A percentile compares a stretch with the other conserved stretches of the same genome.
These are phyloP conservation scores for Lophius piscatorius DNA, from an alignment of 2,113 vertebrate genomes.

Conservation along the genomic window DNA sequence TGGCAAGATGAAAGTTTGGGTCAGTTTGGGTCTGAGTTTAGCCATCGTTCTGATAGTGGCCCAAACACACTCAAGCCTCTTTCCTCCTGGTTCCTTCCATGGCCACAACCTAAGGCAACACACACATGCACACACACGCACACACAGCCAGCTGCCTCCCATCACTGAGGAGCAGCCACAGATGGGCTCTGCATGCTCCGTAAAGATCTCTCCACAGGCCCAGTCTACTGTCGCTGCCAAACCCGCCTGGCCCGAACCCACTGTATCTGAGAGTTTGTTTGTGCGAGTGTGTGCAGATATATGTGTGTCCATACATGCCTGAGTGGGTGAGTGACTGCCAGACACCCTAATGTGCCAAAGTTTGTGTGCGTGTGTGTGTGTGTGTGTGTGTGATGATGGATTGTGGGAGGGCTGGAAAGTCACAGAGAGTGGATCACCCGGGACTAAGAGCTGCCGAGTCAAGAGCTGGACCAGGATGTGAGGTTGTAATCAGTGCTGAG, in stretches of 20 bases:
- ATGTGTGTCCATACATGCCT: slow-evolving; percentile 47
- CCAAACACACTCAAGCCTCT: slow-evolving; percentile 61
- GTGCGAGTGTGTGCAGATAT: slow-evolving; percentile 45
- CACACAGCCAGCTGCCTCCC: slow-evolving; percentile 75
- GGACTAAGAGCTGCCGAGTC: slow-evolving; percentile 46
- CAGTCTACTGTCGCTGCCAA: slow-evolving; percentile 74
- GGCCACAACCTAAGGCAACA: slow-evolving; percentile 42
- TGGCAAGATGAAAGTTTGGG: slow-evolving; percentile 24
- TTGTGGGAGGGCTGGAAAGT: slow-evolving; percentile 4
- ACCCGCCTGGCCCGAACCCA: slow-evolving; percentile 66
- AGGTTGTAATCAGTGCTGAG: slow-evolving; percentile 66
- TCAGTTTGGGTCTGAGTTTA: slow-evolving; percentile 65
- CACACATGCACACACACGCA: slow-evolving; percentile 43
- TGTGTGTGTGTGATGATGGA: too few relatives aligned
- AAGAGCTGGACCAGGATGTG: slow-evolving; percentile 58
- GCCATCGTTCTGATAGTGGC: slow-evolving; percentile 59
- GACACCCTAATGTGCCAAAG: slow-evolving; percentile 36
- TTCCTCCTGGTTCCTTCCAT: slow-evolving; percentile 41
- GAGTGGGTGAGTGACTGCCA: slow-evolving; percentile 39
- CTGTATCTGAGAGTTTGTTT: slow-evolving; percentile 52
- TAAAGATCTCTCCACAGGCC: slow-evolving; percentile 81
- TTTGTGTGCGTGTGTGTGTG: slow-evolving; percentile 12
- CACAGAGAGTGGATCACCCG: slow-evolving; percentile 36
- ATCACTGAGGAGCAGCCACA: slow-evolving; percentile 75
- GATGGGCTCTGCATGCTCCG: slow-evolving; percentile 79